These are phyloP conservation scores for Drosophila albomicans DNA, from an alignment of 1,140 invertebrate genomes.

Conservation along the genomic window DNA sequence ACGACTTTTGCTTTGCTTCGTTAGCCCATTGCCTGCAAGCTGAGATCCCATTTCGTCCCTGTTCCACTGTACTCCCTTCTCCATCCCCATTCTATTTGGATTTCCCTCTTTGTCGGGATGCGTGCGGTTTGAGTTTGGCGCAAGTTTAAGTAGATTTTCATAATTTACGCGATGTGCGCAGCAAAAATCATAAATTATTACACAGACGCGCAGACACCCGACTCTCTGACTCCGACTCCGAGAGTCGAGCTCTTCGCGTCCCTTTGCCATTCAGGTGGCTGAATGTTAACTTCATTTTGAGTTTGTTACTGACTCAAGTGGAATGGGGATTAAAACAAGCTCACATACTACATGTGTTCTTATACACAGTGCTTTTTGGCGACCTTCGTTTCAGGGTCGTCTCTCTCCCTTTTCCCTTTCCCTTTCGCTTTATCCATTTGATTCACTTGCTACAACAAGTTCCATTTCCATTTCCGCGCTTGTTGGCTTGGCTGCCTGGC, in stretches of 20 bases:
- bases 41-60: constrained; percentile 26
- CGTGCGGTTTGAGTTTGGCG: constrained; percentile 47
- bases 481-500: constrained; percentile 20
- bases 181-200: constrained; percentile 77
- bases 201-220: constrained; percentile 1
- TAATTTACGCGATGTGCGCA: constrained; percentile 74
- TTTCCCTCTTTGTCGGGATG: constrained; percentile 19
- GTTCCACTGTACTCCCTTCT: not conserved
- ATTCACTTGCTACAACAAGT: not conserved
- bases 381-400: constrained; percentile 34
- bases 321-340: constrained; percentile 1
- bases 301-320: constrained; percentile 15
- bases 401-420: not conserved
- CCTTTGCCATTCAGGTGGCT: constrained; percentile 7
- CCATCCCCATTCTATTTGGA: not conserved
- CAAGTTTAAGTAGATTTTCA: constrained; percentile 83
- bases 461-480: constrained; percentile 14
- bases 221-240: not conserved
- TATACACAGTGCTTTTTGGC: not conserved
- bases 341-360: not conserved
- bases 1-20: constrained; percentile 75
- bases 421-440: not conserved
- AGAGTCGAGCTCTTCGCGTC: not conserved
- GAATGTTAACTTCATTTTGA: constrained; percentile 38
- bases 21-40: constrained; percentile 43